Base-by-base conservation (phyloP, 2,888 invertebrate species). In the Microdon myrmicae region DNA sequence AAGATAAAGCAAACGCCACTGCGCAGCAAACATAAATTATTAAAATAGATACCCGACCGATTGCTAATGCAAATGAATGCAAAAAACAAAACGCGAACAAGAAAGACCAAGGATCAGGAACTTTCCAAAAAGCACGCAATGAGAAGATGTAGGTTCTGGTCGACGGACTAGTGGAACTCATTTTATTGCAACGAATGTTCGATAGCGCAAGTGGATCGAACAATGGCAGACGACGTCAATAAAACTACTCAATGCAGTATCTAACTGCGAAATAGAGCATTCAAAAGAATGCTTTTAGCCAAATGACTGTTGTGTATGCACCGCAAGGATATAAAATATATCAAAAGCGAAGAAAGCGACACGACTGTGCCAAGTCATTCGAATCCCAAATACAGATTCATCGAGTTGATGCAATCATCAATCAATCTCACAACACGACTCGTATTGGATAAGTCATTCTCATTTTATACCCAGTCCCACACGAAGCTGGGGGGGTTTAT, bases 231-330 rank as follows among this genome's bases (percentile, higher is more conserved):
- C 53, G 47, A 41, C 43, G 41, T 37, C 64, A 64, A 61, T 61
- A 61, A 61, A 61, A 61, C 8, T 31, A 14, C 25, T 26, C 10
- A n/a, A n/a, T n/a, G n/a, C n/a, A 43, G 37, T 34, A 12, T 20
- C 26, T 47, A 16, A 58, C 41, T 58, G 51, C 58, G 64, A 51
- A 47, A 51, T n/a, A n/a, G 45, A 51, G 37, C 22, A 34, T 45
- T 61, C 35, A 19, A 45, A 38, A 49, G 58, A 45, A 58, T 64
- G 64, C 64, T 64, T 64, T 64, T 64, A 64, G 64, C 26, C 14
- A 58, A 58, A 64, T 64, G 58, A 53, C 64, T 58, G 12, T 54
- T 48, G 37, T 31, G 32, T 9, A 12, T 14, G 17, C 10, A 38
- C 9, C 17, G 26, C 14, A 5, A 23, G n/a, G 47, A 28, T 37